Evolutionary conservation across 2,797 vertebrate species (phyloP).

Genomic region (Argya squamiceps): DNA sequence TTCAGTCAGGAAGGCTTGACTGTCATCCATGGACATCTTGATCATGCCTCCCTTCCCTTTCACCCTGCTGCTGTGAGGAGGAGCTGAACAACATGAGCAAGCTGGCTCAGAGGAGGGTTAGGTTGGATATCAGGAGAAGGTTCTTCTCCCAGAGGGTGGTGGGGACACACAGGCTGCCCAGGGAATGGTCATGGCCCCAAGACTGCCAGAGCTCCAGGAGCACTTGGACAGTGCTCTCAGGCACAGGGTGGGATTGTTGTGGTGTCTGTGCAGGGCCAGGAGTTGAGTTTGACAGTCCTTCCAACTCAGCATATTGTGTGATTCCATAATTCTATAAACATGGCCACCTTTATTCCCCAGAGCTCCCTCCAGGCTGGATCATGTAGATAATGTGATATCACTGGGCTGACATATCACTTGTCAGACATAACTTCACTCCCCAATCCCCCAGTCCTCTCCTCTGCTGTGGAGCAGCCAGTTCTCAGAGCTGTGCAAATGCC

Average conservation of each 20-base stretch:
- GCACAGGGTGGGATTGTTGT: neutral
- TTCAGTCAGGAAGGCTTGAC: neutral
- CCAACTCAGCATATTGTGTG: neutral
- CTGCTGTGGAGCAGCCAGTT: neutral
- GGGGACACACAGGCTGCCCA: neutral
- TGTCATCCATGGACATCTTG: neutral
- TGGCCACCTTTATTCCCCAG: neutral
- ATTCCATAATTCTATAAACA: neutral
- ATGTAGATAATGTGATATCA: neutral
- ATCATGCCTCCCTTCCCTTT: neutral
- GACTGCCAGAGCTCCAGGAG: neutral
- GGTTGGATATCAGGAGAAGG: fast-evolving
- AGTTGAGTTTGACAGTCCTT: neutral
- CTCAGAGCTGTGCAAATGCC: neutral
- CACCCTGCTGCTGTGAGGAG: neutral
- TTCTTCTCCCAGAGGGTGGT: neutral
- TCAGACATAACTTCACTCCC: neutral
- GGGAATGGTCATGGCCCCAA: neutral
- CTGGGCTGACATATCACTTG: neutral
- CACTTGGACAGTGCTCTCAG: fast-evolving
- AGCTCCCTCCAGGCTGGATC: neutral
- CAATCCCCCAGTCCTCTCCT: neutral
- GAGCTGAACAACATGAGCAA: neutral
- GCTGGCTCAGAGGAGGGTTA: neutral
- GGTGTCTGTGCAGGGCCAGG: neutral